These are phyloP conservation scores for Dryas iulia DNA, from an alignment of 1,140 invertebrate genomes.

Conservation along the genomic window DNA sequence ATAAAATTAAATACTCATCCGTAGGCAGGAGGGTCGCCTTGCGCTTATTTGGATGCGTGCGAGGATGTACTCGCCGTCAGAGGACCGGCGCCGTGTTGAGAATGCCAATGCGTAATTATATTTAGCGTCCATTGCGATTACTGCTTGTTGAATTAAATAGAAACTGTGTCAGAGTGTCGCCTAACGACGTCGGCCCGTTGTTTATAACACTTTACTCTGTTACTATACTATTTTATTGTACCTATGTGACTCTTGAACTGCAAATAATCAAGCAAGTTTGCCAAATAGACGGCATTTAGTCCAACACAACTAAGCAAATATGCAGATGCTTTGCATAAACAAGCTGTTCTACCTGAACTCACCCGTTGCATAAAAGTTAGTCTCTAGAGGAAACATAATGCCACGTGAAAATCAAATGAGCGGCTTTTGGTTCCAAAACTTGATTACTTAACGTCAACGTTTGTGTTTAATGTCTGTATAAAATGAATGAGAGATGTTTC, in stretches of 20 bases:
- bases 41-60: constrained; percentile 68
- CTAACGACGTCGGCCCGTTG: constrained; percentile 20
- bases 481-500: constrained; percentile 3
- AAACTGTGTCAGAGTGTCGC: constrained; percentile 59
- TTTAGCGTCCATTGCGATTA: constrained; percentile 65
- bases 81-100: constrained; percentile 48
- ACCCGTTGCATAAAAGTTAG: constrained; percentile 36
- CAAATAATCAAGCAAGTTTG: constrained; percentile 8
- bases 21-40: constrained; percentile 57
- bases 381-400: constrained; percentile 12
- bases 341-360: constrained; percentile 34
- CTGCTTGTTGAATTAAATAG: constrained; percentile 56
- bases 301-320: constrained; percentile 37
- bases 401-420: constrained; percentile 27
- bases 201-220: constrained; percentile 20
- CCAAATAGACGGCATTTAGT: constrained; percentile 32
- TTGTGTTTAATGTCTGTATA: not conserved
- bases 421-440: constrained; percentile 2
- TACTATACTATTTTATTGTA: not conserved
- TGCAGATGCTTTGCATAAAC: constrained; percentile 40
- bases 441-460: not conserved
- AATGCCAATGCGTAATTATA: constrained; percentile 74
- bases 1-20: constrained; percentile 72
- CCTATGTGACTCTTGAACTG: not conserved
- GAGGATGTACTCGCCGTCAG: constrained; percentile 53